A percentile compares a stretch with the other conserved stretches of the same genome.
Evolutionary conservation across 2,888 invertebrate genomes (phyloP).

Genomic region (Drosophila limbata): DNA sequence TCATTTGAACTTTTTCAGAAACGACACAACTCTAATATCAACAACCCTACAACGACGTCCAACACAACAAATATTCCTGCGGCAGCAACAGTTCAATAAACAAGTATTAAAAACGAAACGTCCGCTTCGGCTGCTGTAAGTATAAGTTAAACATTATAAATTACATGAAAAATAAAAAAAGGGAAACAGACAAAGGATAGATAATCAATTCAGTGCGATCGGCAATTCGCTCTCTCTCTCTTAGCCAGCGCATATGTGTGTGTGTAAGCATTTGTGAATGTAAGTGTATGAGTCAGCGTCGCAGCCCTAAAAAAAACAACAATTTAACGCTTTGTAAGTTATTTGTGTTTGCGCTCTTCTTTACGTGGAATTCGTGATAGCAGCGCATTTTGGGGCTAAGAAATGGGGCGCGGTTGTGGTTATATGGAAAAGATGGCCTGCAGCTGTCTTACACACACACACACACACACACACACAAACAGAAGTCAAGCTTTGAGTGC

Average conservation of each 20-base stretch:
- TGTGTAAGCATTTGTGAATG: slow-evolving; percentile 11
- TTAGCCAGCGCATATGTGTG: background rate
- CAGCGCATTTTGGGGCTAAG: slow-evolving; percentile 26
- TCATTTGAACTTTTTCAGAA: too few relatives aligned
- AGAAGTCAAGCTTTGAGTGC: slow-evolving; percentile 39
- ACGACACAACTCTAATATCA: too few relatives aligned
- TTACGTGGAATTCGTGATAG: slow-evolving; percentile 56
- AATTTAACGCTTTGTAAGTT: slow-evolving; percentile 36
- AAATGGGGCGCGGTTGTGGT: slow-evolving; percentile 52
- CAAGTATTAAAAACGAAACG: slow-evolving; percentile 40
- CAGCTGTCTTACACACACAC: slow-evolving; percentile 29
- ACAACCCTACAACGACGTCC: too few relatives aligned
- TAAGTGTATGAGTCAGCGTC: slow-evolving; percentile 71
- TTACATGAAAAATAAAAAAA: background rate
- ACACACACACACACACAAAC: slow-evolving; percentile 7
- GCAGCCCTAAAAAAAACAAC: slow-evolving; percentile 43
- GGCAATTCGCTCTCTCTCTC: slow-evolving; percentile 3
- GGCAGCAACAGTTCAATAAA: slow-evolving; percentile 48
- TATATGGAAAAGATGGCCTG: slow-evolving; percentile 17
- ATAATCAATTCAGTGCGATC: slow-evolving; percentile 3
- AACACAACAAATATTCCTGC: slow-evolving; percentile 45
- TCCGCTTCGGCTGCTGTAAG: slow-evolving; percentile 61
- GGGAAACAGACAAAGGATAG: background rate
- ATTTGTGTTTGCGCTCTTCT: slow-evolving; percentile 24
- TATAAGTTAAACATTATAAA: slow-evolving; percentile 21